Base-by-base conservation (phyloP, 2,888 invertebrate species). In the Meiosimyza decipiens region DNA sequence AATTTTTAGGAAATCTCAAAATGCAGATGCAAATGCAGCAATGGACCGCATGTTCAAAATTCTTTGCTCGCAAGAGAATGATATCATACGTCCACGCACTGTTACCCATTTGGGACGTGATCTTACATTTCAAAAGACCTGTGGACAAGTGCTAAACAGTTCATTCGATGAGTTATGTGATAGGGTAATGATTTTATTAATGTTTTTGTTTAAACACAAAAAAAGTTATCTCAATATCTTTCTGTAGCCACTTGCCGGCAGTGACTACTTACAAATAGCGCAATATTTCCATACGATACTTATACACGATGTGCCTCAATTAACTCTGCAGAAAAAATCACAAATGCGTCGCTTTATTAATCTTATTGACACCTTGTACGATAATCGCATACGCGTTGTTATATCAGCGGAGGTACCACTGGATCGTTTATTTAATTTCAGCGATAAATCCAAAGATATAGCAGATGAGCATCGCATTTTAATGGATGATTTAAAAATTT, bases 281-380 rank as follows among this genome's bases (percentile, higher is more conserved):
- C 95, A 96, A 87, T 93, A 94, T 78, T 99, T 99, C 88, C 98
- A 99, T 84, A 97, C 98, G 18, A 93, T 99, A 9, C 92, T 99
- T 77, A 93, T 99, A 80, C 89, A 96, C 79, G 91, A 97, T 86
- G 89, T 99, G 65, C 98, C 98, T 1, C 92, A 93, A 82, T 88
- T 99, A 83, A 94, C 92, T 80, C 87, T 94, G 59, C 90, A 90
- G 77, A 88, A 92, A 60, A 93, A 95, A 85, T 95, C 96, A n/a
- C 95, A 95, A 87, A 92, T 96, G 68, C 90, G 98, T 82, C 90
- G 99, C 77, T 99, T 99, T 86, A 99, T 99, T 75, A 98, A 97
- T 0, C 90, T 99, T 16, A 96, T 99, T 79, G 99, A 99, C 86
- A 97, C 98, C 0, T 89, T 99, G 12, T 99, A 99, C 85, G 98